phyloP scores from a whole-genome alignment of 2,888 invertebrate species.

The Acanthosepion esculentum region DNA sequence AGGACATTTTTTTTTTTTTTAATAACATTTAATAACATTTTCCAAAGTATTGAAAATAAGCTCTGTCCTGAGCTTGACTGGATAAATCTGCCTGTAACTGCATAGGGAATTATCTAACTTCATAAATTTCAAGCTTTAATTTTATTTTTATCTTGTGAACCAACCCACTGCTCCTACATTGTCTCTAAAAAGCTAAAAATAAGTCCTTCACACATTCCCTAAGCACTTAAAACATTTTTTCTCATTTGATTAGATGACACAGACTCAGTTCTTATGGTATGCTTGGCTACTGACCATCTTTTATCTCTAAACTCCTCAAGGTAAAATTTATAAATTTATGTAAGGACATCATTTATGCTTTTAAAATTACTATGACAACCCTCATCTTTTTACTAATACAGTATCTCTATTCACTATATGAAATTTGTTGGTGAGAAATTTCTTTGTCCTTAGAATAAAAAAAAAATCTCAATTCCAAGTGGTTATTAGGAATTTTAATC shows the following conservation, averaged over 20 bases:
- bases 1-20: too few relatives aligned
- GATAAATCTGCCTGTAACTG: neutral
- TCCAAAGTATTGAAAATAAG: too few relatives aligned
- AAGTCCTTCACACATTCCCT: neutral
- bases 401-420: neutral
- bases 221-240: neutral
- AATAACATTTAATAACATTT: too few relatives aligned
- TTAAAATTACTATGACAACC: neutral
- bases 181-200: neutral
- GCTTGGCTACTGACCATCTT: constrained; percentile 15
- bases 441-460: neutral
- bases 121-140: neutral
- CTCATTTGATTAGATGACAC: neutral
- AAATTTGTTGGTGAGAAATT: neutral
- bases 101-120: neutral
- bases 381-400: neutral
- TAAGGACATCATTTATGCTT: neutral
- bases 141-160: neutral
- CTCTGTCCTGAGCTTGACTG: too few relatives aligned
- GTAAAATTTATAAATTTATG: neutral
- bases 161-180: neutral
- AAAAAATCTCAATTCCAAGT: too few relatives aligned
- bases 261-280: neutral
- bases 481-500: too few relatives aligned
- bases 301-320: neutral